Evolutionary conservation across 2,797 vertebrate genomes (phyloP), one percentile per base, ranked within the genome.

Genomic region (Ceryle rudis): DNA sequence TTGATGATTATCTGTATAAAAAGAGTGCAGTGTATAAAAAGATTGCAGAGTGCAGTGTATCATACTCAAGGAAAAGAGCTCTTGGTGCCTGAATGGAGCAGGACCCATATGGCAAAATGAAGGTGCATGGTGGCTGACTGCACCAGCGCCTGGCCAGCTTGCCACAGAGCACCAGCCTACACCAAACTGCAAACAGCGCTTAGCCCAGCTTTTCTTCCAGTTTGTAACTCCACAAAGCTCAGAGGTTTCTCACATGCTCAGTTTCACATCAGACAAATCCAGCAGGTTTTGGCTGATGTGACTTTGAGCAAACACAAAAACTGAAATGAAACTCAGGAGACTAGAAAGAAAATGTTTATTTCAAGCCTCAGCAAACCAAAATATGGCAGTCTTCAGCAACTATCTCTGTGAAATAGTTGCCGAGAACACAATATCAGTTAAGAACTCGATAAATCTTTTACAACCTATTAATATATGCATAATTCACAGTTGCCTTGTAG

Each of bases 381-480:
- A n/a, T 57, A 57, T 14, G 7, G 4, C 18, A 67, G 18, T 54
- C 60, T 80, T 73, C 44, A 81, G 58, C 67, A 92, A 35, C 4
- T 83, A 51, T 90, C 37, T 66, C 75, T 77, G 81, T 91, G 80
- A 96, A 96, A 79, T 95, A 35, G 22, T 83, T 97, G 58, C 81
- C 69, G 65, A 97, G 89, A 92, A 64, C 28, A 81, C 31, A 78
- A 16, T 6, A 86, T 33, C 69, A 78, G 54, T 89, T 79, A 86
- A 95, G 91, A 95, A 71, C 31, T n/a, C 33, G 37, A 55, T 85
- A 72, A 96, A 95, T 78, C 67, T 96, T 94, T 90, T 94, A 84
- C 62, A 83, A 29, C 60, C 55, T 86, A 70, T 94, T 81, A 94
- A 75, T 92, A 61, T 88, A 87, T 80, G 19, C 60, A 79, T 85